Base-by-base conservation (phyloP, 23 tunicate genomes). In the Oikopleura albicans region DNA sequence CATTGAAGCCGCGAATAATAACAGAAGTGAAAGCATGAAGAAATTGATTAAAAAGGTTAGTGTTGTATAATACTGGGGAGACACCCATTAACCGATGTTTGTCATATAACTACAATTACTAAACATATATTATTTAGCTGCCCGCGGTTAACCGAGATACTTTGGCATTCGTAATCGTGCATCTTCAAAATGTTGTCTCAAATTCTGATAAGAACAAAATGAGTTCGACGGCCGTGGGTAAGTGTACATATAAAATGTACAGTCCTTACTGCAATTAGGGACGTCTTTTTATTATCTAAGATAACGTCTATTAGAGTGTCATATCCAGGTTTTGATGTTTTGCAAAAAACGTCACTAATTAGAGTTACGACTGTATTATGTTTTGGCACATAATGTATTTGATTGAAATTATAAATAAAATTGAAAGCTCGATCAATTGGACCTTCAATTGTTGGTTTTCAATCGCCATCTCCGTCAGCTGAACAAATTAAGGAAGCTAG, bases 111-210 rank as follows among this genome's bases (percentile, higher is more conserved):
- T n/a, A n/a, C n/a, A n/a, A n/a, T n/a, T n/a, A n/a, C n/a, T n/a
- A n/a, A n/a, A n/a, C n/a, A n/a, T n/a, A n/a, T n/a, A 49, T 8
- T 49, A 8, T 49, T 49, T 49, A 49, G 79, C 79, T 71, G 28
- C 79, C 79, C 2, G 79, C 28, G 2, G 79, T 29, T 27, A 71
- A 71, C 31, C 79, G 79, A 71, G 79, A 71, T 37, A 71, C 79
- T 2, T 2, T 71, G 34, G 33, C 79, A 31, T 71, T 71, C 79
- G 2, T 71, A 16, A 71, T 71, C 37, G 79, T 71, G 4, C 79
- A 71, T 37, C 35, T 71, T 34, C 79, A 71, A 71, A 71, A 71
- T 71, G 79, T 71, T 37, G 35, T 71, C 37, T 22, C 79, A 37
- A 71, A 71, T 71, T 71, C 79, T 34, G 35, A 71, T 16, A 71